Base-by-base conservation (phyloP, 2,113 vertebrate genomes). In the Pyxicephalus adspersus region DNA sequence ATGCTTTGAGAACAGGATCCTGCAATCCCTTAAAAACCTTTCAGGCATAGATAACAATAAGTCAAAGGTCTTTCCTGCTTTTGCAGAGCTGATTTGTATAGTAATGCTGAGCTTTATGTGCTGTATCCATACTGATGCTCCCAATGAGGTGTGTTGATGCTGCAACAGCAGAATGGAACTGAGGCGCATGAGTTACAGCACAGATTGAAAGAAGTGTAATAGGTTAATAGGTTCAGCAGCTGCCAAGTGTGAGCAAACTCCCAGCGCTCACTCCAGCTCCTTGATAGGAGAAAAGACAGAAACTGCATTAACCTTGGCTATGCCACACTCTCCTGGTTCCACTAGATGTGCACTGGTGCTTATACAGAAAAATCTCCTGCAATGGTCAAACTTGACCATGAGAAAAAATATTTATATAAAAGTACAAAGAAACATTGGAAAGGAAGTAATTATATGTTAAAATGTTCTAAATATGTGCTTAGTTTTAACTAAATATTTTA, bases 261-360 rank as follows among this genome's bases (percentile, higher is more conserved):
- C 64, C 52, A 77, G 23, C 58, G 29, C 64, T 51, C 55, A n/a
- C 77, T 64, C 54, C n/a, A 29, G 31, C 22, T 70, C 54, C 45
- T 15, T 28, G 54, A 79, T 7, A 34, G 31, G 60, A n/a, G 61
- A 20, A 65, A 26, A 8, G 18, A 77, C 45, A 45, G 38, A 70
- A 22, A 79, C n/a, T 68, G 31, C 54, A 79, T 70, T 79, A 79
- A 68, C 77, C 77, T 79, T 68, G 65, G 77, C 45, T 58, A 60
- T 58, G 54, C 64, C 76, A 68, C 19, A 28, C 74, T 50, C 60
- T 64, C 58, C 73, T 50, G 31, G 13, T 60, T 28, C 13, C 18
- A 20, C 17, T 7, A 29, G 58, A 31, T 29, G 51, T 19, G 22
- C 8, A 20, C 15, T 20, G n/a, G 50, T 57, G 19, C 23, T 70